phyloP scores from a whole-genome alignment of 2,113 vertebrate genomes.

The Siphamia tubifer region DNA sequence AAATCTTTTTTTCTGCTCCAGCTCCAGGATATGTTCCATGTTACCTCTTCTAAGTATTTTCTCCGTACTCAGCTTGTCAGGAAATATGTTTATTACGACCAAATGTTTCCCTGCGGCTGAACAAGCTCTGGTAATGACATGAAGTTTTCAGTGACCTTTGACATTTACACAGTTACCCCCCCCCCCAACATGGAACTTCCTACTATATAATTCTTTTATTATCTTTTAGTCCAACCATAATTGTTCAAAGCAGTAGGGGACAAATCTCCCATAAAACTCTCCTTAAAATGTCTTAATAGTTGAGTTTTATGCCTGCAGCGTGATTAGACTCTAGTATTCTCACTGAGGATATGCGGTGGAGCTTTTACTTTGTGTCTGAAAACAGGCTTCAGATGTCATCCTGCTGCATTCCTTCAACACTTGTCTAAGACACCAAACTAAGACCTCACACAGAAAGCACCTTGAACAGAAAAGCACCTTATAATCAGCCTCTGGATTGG shows the following conservation, averaged over 20 bases:
- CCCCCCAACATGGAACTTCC: not conserved
- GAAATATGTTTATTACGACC: slow-evolving; percentile 28
- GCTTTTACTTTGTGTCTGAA: not conserved
- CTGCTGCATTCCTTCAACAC: slow-evolving; percentile 50
- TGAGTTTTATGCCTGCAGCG: not conserved
- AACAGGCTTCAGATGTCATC: slow-evolving; percentile 23
- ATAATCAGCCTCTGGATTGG: slow-evolving; percentile 45
- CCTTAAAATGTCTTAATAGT: not conserved
- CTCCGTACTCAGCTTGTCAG: slow-evolving; percentile 3
- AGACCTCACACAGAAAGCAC: slow-evolving; percentile 53
- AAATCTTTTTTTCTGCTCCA: not conserved
- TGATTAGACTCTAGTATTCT: fast-evolving
- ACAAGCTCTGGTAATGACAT: slow-evolving; percentile 1
- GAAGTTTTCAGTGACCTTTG: slow-evolving; percentile 16
- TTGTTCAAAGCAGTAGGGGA: not conserved
- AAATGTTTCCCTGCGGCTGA: slow-evolving; percentile 10
- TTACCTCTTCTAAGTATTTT: not conserved
- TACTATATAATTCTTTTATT: not conserved
- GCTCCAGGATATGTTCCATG: slow-evolving; percentile 17
- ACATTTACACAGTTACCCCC: not conserved
- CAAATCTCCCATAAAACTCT: not conserved
- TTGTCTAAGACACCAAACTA: slow-evolving; percentile 2
- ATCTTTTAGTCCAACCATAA: not conserved
- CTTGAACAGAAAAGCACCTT: slow-evolving; percentile 23
- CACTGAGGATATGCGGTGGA: not conserved